phyloP scores from a whole-genome alignment of 2,888 invertebrate genomes.

The Eupithecia insigniata region DNA sequence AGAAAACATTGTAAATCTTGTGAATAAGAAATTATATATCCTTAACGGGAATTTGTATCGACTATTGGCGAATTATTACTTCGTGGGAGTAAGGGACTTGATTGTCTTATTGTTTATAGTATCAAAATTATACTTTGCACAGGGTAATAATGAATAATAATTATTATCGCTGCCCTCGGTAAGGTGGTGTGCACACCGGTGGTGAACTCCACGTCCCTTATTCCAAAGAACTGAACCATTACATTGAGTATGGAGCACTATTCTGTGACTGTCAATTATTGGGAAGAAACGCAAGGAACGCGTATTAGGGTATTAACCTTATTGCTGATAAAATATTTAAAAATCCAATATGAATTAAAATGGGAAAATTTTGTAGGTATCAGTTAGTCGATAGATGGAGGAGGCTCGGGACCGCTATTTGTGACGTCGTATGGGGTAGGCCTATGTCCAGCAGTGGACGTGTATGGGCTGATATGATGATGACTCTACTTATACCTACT shows the following conservation, averaged over 20 bases:
- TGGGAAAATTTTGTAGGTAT: background rate
- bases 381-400: too few relatives aligned
- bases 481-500: too few relatives aligned
- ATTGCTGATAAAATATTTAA: background rate
- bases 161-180: slow-evolving; percentile 62
- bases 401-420: too few relatives aligned
- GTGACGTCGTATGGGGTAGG: too few relatives aligned
- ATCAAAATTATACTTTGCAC: slow-evolving; percentile 78
- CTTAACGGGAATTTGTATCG: slow-evolving; percentile 42
- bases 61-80: slow-evolving; percentile 66
- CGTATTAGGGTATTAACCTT: background rate
- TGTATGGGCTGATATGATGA: too few relatives aligned
- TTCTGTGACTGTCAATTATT: slow-evolving; percentile 74
- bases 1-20: slow-evolving; percentile 56
- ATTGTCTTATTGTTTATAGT: slow-evolving; percentile 72
- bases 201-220: slow-evolving; percentile 77
- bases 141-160: slow-evolving; percentile 77
- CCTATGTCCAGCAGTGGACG: too few relatives aligned
- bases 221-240: slow-evolving; percentile 80
- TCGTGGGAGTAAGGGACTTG: slow-evolving; percentile 78
- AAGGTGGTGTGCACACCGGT: slow-evolving; percentile 46
- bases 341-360: background rate
- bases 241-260: slow-evolving; percentile 63
- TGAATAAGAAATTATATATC: slow-evolving; percentile 56
- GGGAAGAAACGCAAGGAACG: slow-evolving; percentile 43